Percentiles rank a stretch among this genome's conserved stretches.
These are phyloP conservation scores for Limanda limanda DNA, from an alignment of 2,113 vertebrate genomes.

Conservation along the genomic window DNA sequence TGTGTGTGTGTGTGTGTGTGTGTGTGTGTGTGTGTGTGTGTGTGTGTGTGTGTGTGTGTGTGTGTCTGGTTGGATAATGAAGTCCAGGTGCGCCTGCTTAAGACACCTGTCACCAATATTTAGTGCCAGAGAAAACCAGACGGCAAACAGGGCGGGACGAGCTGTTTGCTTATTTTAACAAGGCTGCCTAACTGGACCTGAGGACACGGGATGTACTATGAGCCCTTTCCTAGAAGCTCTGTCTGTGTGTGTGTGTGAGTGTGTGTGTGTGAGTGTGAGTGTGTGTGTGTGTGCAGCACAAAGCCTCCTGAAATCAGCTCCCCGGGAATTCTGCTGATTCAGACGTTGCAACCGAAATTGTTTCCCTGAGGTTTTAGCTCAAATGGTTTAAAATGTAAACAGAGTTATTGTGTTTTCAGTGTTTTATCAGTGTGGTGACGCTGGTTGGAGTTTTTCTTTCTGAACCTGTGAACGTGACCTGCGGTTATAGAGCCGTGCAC, in stretches of 20 bases:
- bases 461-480: too few species aligned
- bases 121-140: constrained; percentile 85
- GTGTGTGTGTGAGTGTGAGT: not conserved
- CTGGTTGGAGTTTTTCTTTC: too few species aligned
- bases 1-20: constrained; percentile 78
- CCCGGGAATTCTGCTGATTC: not conserved
- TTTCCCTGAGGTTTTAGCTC: not conserved
- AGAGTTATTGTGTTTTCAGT: not conserved
- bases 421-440: too few species aligned
- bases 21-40: constrained; percentile 43
- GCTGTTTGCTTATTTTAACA: constrained; percentile 84
- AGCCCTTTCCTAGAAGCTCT: constrained; percentile 47
- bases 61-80: constrained; percentile 85
- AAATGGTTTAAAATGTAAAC: not conserved
- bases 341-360: not conserved
- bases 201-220: constrained; percentile 54
- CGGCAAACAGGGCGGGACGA: constrained; percentile 81
- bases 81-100: constrained; percentile 85
- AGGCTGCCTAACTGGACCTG: constrained; percentile 75
- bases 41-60: constrained; percentile 51
- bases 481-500: too few species aligned
- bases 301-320: not conserved
- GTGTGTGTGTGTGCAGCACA: not conserved
- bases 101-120: constrained; percentile 87
- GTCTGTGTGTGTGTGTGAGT: not conserved